Base-by-base conservation (phyloP, 35 echinoderm and acorn worm genomes). In the Amphiura filiformis region DNA sequence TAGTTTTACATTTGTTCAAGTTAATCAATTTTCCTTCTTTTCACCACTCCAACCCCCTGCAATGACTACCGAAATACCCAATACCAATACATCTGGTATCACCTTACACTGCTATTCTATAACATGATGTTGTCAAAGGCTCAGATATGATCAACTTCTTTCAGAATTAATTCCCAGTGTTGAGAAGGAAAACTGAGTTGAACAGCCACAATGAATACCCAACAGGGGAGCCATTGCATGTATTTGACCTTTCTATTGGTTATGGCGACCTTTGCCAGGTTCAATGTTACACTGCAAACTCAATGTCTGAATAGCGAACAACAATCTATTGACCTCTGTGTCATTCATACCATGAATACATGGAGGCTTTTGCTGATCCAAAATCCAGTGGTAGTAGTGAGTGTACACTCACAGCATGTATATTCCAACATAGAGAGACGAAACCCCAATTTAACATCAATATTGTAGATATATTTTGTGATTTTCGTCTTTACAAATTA, bases 311-410 rank as follows among this genome's bases (percentile, higher is more conserved):
- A 70, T 15, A 70, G 61, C 61, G 1, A 4, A 70, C 61, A 26
- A 70, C 61, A 70, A 70, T 70, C 26, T 23, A 70, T 70, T 70
- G 61, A 70, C 61, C 61, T n/a, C 61, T 70, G 61, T 70, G 61
- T 23, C 26, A 70, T 70, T 15, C 3, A 70, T n/a, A 70, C 61
- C 61, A 26, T 18, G 61, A 30, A 70, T 47, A 47, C n/a, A n/a
- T n/a, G n/a, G n/a, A 47, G 41, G 41, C 41, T 47, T 47, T 47
- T 47, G 5, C 4, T 9, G 17, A 9, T 47, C 5, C 41, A 47
- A 47, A 47, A 9, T 4, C 41, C 4, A 47, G 41, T 47, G 41
- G 41, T 9, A 47, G 41, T 47, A 17, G 5, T 47, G 41, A 47
- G 17, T 47, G 5, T 17, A 9, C 41, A 9, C 41, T 47, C 41